Conservation (phyloP, 30 jellyfish, hydroid and myxozoan genomes). For the Sanderia malayensis region DNA sequence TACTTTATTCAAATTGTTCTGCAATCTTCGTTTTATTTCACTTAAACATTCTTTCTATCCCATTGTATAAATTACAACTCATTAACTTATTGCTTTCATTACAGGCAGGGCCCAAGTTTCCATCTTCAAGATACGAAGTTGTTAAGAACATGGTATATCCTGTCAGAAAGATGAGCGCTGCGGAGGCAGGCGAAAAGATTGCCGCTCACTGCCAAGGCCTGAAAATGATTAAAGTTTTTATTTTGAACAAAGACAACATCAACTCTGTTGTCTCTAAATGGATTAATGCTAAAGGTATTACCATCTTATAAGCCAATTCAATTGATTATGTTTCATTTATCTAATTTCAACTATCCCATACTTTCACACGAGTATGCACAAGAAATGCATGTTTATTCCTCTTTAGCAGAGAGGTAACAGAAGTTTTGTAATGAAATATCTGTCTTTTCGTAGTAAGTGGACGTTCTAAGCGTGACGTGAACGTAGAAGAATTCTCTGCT, state of each 20-base stretch:
- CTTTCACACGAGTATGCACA: too few relatives aligned
- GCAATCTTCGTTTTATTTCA: too few relatives aligned
- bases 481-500: background rate
- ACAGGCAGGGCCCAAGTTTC: conserved; percentile 3
- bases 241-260: background rate
- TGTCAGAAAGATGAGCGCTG: conserved; percentile 9
- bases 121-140: conserved; percentile 1
- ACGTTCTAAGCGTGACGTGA: background rate
- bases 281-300: background rate
- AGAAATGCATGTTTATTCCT: too few relatives aligned
- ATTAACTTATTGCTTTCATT: background rate
- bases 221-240: conserved; percentile 9
- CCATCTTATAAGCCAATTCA: too few relatives aligned
- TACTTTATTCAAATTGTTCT: too few relatives aligned
- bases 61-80: too few relatives aligned
- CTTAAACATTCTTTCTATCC: too few relatives aligned
- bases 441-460: too few relatives aligned
- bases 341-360: too few relatives aligned
- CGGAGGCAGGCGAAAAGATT: conserved; percentile 8
- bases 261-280: background rate
- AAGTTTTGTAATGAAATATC: too few relatives aligned
- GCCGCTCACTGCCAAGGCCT: conserved; percentile 19
- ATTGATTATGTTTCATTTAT: too few relatives aligned
- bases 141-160: background rate
- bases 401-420: too few relatives aligned